phyloP scores from a whole-genome alignment of 2,888 invertebrate genomes.

The Drosophila incognita region DNA sequence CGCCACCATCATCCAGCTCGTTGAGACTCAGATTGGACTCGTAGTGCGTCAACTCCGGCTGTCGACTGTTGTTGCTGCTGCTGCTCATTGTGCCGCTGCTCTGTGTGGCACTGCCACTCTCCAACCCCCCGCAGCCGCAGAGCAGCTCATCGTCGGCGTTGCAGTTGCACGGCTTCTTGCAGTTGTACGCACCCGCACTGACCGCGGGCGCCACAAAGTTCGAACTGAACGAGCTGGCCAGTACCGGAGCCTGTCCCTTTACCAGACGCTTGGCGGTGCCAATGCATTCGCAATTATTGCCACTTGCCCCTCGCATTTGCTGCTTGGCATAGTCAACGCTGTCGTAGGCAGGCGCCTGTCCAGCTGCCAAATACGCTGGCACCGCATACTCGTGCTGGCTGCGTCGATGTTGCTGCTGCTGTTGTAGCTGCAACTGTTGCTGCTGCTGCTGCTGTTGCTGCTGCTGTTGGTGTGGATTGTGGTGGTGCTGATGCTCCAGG shows the following conservation, averaged over 20 bases:
- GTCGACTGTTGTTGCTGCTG: conserved; percentile 77
- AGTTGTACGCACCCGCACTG: conserved; percentile 73
- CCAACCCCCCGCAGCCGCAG: conserved; percentile 71
- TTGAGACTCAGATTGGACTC: conserved; percentile 83
- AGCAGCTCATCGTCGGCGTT: conserved; percentile 71
- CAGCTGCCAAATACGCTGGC: conserved; percentile 77
- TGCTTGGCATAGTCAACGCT: conserved; percentile 81
- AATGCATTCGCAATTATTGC: conserved; percentile 76
- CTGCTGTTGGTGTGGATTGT: conserved; percentile 40
- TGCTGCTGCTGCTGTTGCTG: conserved; percentile 58
- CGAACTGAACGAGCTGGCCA: conserved; percentile 83
- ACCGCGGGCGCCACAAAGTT: conserved; percentile 78
- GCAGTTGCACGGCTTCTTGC: conserved; percentile 82
- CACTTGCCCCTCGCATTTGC: conserved; percentile 41
- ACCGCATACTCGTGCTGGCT: conserved; percentile 85
- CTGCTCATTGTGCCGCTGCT: conserved; percentile 82
- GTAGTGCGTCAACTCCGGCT: conserved; percentile 79
- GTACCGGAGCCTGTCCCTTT: conserved; percentile 39
- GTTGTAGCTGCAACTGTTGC: conserved; percentile 20
- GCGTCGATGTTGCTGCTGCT: conserved; percentile 68
- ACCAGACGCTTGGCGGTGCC: conserved; percentile 60
- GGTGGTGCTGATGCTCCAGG: conserved; percentile 82
- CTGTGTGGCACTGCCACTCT: conserved; percentile 76
- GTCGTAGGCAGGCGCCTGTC: conserved; percentile 73
- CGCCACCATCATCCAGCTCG: conserved; percentile 71